Conservation (phyloP, 2,113 vertebrate genomes). For the Puma concolor region DNA sequence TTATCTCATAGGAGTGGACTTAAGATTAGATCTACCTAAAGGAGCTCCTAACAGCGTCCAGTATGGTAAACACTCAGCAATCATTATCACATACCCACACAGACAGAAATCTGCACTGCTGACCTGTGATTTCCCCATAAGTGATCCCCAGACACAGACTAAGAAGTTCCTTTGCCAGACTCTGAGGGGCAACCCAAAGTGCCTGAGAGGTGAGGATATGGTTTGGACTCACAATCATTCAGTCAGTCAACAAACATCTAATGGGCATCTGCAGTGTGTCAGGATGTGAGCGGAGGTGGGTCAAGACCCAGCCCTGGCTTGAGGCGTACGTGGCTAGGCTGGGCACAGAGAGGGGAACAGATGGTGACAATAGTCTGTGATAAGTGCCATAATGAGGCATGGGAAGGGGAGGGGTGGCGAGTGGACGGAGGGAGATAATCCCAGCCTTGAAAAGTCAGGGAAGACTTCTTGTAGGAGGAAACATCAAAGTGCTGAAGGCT, state of each 20-base stretch:
- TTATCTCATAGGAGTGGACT: background rate
- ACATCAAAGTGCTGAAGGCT: background rate
- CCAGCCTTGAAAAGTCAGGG: background rate
- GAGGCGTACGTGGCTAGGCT: background rate
- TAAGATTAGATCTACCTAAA: background rate
- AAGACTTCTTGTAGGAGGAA: slow-evolving; percentile 2
- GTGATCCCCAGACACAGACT: background rate
- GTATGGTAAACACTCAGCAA: no score
- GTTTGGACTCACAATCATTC: background rate
- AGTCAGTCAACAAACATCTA: background rate
- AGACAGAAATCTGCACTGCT: background rate
- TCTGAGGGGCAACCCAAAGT: background rate
- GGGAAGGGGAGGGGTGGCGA: no score
- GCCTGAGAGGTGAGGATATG: background rate
- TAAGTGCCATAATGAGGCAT: background rate
- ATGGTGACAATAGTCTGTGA: background rate
- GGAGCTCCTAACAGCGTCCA: background rate
- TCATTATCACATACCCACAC: background rate
- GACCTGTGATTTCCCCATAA: background rate
- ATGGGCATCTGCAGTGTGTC: background rate
- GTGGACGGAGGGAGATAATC: background rate
- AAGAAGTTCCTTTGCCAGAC: background rate
- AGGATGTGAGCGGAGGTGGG: background rate
- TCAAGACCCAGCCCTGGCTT: background rate
- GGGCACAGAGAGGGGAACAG: no score